Base-by-base conservation (phyloP, 2,797 vertebrate genomes). In the Pangasius krempfi region DNA sequence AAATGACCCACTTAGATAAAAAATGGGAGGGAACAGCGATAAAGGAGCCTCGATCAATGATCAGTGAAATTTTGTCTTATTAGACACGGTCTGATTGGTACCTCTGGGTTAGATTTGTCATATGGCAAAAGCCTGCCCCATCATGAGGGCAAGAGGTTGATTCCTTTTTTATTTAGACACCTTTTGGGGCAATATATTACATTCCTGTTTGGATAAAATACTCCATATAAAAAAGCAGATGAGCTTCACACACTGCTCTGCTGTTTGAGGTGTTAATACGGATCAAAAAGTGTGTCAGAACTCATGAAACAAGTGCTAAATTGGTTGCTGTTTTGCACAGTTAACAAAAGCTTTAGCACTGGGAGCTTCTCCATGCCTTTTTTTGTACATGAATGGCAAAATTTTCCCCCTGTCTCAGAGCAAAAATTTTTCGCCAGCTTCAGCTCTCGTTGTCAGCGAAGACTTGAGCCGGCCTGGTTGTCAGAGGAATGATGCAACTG, bases 381-480 rank as follows among this genome's bases (percentile, higher is more conserved):
- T 83, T 87, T 86, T 86, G 93, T 94, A 93, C 92, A 93, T 92
- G 94, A 95, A 94, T 93, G 94, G 95, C 94, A 96, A 95, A 95
- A 94, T 84, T 96, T 95, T 96, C 93, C 93, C 95, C 94, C 95
- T 93, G 93, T 96, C 96, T 96, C 94, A 95, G 94, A 95, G 95
- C 94, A 95, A 95, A 95, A 93, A 94, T 95, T 95, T 96, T 96
- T 95, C 96, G 94, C 95, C 94, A 96, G 95, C 95, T 96, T 95
- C 95, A 96, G 95, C 94, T 94, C 95, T 96, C 95, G 94, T 96
- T 96, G 95, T 96, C 96, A 96, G 96, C 94, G 95, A 96, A 96
- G 95, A 95, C 95, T 95, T 94, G 95, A 95, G 95, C 94, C 94
- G 91, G 93, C 93, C 94, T 86, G 90, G 87, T 96, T 96, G 95